Base-by-base conservation (phyloP, 2,113 vertebrate species). In the Neolamprologus devosi region DNA sequence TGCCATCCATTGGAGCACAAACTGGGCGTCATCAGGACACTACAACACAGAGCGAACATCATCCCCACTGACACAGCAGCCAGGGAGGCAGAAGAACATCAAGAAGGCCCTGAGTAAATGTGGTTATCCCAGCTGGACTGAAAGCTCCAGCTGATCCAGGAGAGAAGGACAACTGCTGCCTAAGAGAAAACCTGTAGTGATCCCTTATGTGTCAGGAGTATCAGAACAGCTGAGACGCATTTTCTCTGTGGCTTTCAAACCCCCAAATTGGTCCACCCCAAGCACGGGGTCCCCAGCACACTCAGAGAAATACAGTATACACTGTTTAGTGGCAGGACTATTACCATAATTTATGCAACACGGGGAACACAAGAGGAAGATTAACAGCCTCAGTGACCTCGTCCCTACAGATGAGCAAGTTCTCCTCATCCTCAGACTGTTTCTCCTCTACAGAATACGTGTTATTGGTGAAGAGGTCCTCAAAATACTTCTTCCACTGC, bases 251-350 rank as follows among this genome's bases (percentile, higher is more conserved):
- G 17, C 49, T 51, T 51, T 51, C 17, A 51, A 51, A 51, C 49
- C 2, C 2, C 7, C 8, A 49, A 51, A 51, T 3, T 51, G 49
- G 49, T n/a, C 49, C 49, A n/a, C 19, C 19, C 49, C 49, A n/a
- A 53, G 49, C 19, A 51, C 0, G 4, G 49, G 17, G 49, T 51
- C 49, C 49, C 49, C 19, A 4, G 47, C 16, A 51, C 49, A 51
- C 17, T 51, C 49, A 51, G 26, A 60, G 30, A 63, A 63, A 63
- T 35, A 33, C 0, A 63, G 58, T 7, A 35, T 35, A 63, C 17
- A 2, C 58, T 0, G 17, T 63, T 2, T 35, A 63, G 58, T 35
- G 4, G 0, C 28, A 63, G 17, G 6, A 63, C 0, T 63, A 35
- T 35, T 35, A 19, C 2, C 30, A 63, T n/a, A 17, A 35, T 35